Evolutionary conservation across 2,113 vertebrate genomes (phyloP).

Genomic region (Misgurnus anguillicaudatus): DNA sequence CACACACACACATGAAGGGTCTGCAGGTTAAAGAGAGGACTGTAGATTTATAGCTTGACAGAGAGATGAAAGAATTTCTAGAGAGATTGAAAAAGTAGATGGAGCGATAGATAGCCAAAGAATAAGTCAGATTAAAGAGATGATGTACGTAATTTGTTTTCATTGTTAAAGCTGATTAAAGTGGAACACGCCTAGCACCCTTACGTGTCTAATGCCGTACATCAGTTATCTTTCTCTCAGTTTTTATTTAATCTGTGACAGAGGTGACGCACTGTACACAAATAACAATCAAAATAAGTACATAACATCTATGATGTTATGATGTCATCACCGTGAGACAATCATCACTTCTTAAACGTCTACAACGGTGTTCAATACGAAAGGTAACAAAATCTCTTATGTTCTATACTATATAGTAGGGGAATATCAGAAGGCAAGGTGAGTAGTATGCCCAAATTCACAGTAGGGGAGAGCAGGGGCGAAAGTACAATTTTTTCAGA

Average conservation of each 20-base stretch:
- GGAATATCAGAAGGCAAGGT: too few species aligned
- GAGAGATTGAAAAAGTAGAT: background rate
- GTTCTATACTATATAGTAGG: too few species aligned
- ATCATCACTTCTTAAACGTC: too few species aligned
- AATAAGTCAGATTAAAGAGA: slow-evolving; percentile 36
- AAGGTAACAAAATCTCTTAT: too few species aligned
- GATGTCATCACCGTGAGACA: too few species aligned
- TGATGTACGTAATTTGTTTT: slow-evolving; percentile 13
- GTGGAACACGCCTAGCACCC: slow-evolving; percentile 17
- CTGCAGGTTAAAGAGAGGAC: slow-evolving; percentile 32
- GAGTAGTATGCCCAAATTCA: too few species aligned
- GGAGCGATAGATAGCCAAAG: slow-evolving; percentile 2
- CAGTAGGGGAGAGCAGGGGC: too few species aligned
- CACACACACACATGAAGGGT: background rate
- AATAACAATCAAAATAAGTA: background rate
- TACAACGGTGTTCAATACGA: too few species aligned
- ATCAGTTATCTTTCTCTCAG: background rate
- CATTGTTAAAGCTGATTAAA: slow-evolving; percentile 48
- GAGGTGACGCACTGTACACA: background rate
- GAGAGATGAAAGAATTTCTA: slow-evolving; percentile 13
- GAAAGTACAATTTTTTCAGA: too few species aligned
- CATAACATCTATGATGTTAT: background rate
- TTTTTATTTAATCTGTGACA: background rate
- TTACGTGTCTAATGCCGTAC: background rate
- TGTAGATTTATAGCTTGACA: slow-evolving; percentile 27